Evolutionary conservation across 1,140 invertebrate species (phyloP), one percentile per base, ranked within the genome.

Genomic region (Thalassaphorura encarpata): DNA sequence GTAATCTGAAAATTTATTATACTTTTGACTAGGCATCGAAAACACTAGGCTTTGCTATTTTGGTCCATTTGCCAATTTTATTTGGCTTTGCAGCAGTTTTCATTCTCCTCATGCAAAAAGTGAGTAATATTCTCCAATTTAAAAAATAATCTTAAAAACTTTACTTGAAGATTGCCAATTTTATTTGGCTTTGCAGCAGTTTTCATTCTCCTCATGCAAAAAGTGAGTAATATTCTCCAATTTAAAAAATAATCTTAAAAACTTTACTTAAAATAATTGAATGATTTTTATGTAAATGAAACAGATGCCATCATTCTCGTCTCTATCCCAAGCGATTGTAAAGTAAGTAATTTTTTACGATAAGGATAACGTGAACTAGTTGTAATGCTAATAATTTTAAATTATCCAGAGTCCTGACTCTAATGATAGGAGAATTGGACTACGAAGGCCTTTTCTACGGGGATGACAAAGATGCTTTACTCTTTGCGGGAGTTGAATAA

Each of bases 381-480:
- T n/a, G n/a, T n/a, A n/a, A n/a, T n/a, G n/a, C n/a, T n/a, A n/a
- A n/a, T n/a, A n/a, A n/a, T n/a, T n/a, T n/a, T n/a, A n/a, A n/a
- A n/a, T n/a, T n/a, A n/a, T n/a, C n/a, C n/a, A n/a, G n/a, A 19
- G 23, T 51, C 23, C 23, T 51, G 11, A 51, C 48, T 11, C 33
- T 51, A 21, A 51, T 51, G 48, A 51, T 51, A 4, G 48, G 48
- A 29, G 48, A 51, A 19, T 36, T 51, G 48, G 48, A 51, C 48
- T 51, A 51, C 48, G 31, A 39, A 5, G 28, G 29, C 8, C 33
- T 51, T 16, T 51, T 51, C 21, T 51, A 51, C 23, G 48, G 48
- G 11, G 48, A 51, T 39, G 33, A 27, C 11, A 51, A 33, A 23
- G 27, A 36, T 11, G 33, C 31, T 19, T 3, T 36, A 13, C 33